phyloP scores from a whole-genome alignment of 2,797 vertebrate species.

The Microtus californicus region DNA sequence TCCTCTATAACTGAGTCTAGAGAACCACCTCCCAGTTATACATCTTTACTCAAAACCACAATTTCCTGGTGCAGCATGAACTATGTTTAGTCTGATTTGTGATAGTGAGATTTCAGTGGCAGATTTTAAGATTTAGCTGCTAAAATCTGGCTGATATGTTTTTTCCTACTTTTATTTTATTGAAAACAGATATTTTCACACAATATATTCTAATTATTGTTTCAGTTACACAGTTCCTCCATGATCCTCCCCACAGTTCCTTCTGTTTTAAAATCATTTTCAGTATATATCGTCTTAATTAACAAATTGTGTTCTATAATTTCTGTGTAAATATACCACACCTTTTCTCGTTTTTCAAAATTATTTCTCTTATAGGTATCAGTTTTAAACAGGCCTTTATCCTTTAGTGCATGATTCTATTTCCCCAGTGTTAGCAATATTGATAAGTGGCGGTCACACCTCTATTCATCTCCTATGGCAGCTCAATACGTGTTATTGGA shows the following conservation, averaged over 20 bases:
- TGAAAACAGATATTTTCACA: background rate
- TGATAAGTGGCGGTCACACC: background rate
- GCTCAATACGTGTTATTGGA: background rate
- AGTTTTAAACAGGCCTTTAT: slow-evolving; percentile 6
- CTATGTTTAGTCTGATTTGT: background rate
- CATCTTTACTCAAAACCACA: background rate
- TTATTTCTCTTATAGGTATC: background rate
- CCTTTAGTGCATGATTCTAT: background rate
- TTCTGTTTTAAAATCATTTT: slow-evolving; percentile 19
- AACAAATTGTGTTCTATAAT: background rate
- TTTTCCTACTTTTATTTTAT: background rate
- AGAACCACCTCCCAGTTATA: background rate
- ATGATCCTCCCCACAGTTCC: background rate
- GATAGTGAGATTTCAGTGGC: background rate
- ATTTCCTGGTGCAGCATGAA: background rate
- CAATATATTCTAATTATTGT: background rate
- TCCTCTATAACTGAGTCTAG: background rate
- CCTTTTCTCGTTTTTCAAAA: background rate
- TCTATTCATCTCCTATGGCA: background rate
- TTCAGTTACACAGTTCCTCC: background rate
- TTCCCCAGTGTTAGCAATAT: background rate
- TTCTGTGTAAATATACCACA: background rate
- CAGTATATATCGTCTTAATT: background rate
- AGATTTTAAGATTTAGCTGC: slow-evolving; percentile 17
- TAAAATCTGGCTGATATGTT: background rate